phyloP scores from a whole-genome alignment of 1,140 invertebrate genomes.

The Drosophila kepulauana region DNA sequence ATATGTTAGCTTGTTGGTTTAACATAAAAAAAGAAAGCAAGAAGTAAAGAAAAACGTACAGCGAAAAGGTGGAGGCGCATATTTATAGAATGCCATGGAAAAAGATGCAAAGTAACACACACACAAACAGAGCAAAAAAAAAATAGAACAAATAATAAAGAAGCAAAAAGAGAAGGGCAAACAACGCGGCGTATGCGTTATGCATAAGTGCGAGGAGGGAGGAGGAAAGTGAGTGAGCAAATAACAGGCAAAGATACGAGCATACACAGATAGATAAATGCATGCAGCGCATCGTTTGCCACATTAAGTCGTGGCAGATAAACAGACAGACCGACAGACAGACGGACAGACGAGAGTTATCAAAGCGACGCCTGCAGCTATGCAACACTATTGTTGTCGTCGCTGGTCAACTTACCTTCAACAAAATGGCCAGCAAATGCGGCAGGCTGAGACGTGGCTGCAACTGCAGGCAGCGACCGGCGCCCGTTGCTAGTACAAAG shows the following conservation, averaged over 20 bases:
- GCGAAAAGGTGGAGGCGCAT: conserved; percentile 75
- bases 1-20: conserved; percentile 83
- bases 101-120: background rate
- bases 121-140: conserved; percentile 1
- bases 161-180: conserved; percentile 14
- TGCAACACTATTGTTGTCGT: conserved; percentile 37
- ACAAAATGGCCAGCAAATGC: conserved; percentile 80
- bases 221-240: background rate
- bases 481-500: conserved; percentile 86
- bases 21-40: conserved; percentile 68
- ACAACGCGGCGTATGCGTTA: conserved; percentile 64
- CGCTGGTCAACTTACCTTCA: conserved; percentile 64
- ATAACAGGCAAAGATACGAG: conserved; percentile 42
- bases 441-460: conserved; percentile 86
- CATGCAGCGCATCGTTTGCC: conserved; percentile 44
- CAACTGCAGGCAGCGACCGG: conserved; percentile 51
- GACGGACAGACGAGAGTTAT: conserved; percentile 6
- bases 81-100: conserved; percentile 69
- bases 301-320: conserved; percentile 48
- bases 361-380: conserved; percentile 40
- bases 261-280: conserved; percentile 44
- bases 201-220: conserved; percentile 39
- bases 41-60: conserved; percentile 39
- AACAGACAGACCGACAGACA: conserved; percentile 19
- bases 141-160: background rate